Percentiles rank a stretch among this genome's conserved stretches.
These are phyloP conservation scores for Reinhardtius hippoglossoides DNA, from an alignment of 2,113 vertebrate genomes.

Conservation along the genomic window DNA sequence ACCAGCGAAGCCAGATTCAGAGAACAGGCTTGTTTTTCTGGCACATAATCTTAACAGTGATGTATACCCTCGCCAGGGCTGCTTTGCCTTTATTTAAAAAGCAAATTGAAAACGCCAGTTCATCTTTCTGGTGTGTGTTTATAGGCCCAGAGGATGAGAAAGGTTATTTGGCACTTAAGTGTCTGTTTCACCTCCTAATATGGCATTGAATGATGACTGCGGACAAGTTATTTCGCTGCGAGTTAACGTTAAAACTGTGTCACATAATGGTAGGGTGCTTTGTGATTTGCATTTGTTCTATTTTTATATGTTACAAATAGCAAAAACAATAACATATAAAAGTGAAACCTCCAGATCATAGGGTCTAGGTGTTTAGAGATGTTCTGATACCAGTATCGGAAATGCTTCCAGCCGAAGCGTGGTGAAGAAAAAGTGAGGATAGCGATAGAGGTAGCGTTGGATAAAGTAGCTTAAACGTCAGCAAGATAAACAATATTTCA, in stretches of 20 bases:
- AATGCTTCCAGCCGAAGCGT: too few relatives aligned
- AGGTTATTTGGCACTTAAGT: slow-evolving; percentile 6
- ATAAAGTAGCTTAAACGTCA: too few relatives aligned
- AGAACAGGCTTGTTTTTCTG: slow-evolving; percentile 45
- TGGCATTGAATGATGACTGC: slow-evolving; percentile 7
- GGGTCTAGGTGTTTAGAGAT: background rate
- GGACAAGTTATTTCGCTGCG: background rate
- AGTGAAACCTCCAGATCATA: background rate
- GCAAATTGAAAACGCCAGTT: slow-evolving; percentile 23
- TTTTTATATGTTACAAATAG: background rate
- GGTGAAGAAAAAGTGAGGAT: too few relatives aligned
- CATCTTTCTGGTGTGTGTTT: slow-evolving; percentile 31
- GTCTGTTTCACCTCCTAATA: slow-evolving; percentile 26
- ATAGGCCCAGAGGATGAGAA: background rate
- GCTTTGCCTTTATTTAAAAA: slow-evolving; percentile 45
- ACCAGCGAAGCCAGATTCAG: slow-evolving; percentile 38
- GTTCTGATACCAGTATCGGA: too few relatives aligned
- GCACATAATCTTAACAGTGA: slow-evolving; percentile 26
- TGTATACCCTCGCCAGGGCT: slow-evolving; percentile 11
- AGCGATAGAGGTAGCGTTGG: too few relatives aligned
- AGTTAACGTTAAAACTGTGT: slow-evolving; percentile 27
- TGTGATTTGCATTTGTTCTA: background rate
- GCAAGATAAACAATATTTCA: too few relatives aligned
- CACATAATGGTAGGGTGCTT: background rate
- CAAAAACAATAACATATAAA: background rate